These are phyloP conservation scores for Pangasius krempfi DNA, from an alignment of 2,797 vertebrate genomes.

Conservation along the genomic window DNA sequence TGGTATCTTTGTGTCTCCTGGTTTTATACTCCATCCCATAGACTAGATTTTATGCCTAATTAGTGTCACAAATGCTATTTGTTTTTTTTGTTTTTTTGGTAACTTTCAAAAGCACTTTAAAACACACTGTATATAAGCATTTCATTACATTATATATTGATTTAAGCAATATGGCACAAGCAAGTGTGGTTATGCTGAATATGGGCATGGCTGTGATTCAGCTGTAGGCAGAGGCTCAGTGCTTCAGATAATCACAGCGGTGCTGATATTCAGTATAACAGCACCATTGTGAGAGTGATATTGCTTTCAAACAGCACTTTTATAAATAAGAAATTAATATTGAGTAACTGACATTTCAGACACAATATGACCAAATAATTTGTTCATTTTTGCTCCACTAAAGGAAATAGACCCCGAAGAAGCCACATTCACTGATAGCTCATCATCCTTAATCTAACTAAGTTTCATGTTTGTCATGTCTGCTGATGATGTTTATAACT, in stretches of 20 bases:
- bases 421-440: neutral
- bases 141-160: neutral
- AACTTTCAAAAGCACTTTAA: neutral
- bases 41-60: neutral
- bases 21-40: neutral
- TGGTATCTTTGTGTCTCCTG: slow-evolving; percentile 11
- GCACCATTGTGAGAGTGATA: no score
- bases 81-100: neutral
- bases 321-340: neutral
- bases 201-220: neutral
- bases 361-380: neutral
- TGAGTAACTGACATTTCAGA: neutral
- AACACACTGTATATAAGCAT: neutral
- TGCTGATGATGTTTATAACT: neutral
- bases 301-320: neutral
- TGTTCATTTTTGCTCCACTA: neutral
- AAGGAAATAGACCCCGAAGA: neutral
- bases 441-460: neutral
- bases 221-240: no score
- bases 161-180: neutral
- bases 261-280: no score
- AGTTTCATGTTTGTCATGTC: neutral
- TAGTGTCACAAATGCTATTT: neutral
- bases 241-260: no score
- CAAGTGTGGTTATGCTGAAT: neutral